These are phyloP conservation scores for Tribolium castaneum DNA, from an alignment of 1,140 invertebrate genomes.

Conservation along the genomic window DNA sequence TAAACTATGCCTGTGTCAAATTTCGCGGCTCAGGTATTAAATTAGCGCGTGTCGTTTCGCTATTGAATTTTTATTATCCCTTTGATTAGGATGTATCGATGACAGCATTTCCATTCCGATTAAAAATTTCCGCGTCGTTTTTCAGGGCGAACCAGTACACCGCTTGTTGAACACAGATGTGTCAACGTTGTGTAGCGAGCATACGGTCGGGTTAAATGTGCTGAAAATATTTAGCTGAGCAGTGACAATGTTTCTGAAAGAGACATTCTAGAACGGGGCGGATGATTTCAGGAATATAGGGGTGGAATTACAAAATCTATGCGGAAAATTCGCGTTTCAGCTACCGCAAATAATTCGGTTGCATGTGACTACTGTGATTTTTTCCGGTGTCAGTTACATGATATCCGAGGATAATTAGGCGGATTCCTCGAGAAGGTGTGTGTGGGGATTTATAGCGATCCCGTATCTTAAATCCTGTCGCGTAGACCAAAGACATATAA, in stretches of 20 bases:
- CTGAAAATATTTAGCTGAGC: conserved; percentile 54
- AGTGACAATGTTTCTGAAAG: conserved; percentile 39
- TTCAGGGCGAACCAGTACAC: conserved; percentile 34
- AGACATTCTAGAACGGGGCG: conserved; percentile 35
- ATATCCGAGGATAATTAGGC: conserved; percentile 35
- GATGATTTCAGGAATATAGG: conserved; percentile 40
- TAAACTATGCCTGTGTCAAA: neutral
- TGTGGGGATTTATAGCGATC: conserved; percentile 44
- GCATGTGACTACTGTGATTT: conserved; percentile 4
- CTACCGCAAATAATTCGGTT: conserved; percentile 30
- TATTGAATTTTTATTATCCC: conserved; percentile 3
- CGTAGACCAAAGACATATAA: conserved; percentile 55
- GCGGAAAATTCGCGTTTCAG: conserved; percentile 36
- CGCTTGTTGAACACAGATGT: conserved; percentile 50
- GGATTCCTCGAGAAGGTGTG: conserved; percentile 39
- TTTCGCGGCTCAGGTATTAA: neutral
- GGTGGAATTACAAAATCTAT: conserved; percentile 39
- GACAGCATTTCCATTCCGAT: neutral
- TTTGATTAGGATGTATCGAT: conserved; percentile 20
- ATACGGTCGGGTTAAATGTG: conserved; percentile 55
- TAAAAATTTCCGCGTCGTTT: neutral
- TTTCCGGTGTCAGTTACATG: neutral
- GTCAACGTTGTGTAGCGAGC: conserved; percentile 46
- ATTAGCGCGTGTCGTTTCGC: neutral
- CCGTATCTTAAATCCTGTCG: conserved; percentile 51